Percentiles rank a stretch among this genome's conserved stretches.
Evolutionary conservation across 2,113 vertebrate genomes (phyloP).

Genomic region (Vombatus ursinus): DNA sequence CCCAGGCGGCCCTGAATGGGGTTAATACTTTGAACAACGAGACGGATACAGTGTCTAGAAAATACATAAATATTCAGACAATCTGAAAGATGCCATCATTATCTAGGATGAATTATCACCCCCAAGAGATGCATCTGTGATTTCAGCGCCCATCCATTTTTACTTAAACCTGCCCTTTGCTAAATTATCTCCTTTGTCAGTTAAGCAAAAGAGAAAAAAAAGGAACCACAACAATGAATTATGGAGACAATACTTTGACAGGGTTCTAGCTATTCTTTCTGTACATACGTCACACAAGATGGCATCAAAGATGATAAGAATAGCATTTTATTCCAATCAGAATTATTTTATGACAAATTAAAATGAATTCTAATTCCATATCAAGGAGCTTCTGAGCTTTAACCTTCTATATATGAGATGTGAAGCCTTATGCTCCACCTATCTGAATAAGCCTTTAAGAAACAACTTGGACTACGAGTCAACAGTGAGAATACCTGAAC

Average conservation of each 20-base stretch:
- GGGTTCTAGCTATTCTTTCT: background rate
- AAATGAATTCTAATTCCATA: background rate
- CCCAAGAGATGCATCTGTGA: background rate
- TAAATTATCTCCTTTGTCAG: background rate
- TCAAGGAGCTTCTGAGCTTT: background rate
- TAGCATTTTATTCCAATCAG: background rate
- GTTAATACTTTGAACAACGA: background rate
- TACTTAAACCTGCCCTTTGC: background rate
- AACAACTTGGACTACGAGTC: background rate
- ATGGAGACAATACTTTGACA: background rate
- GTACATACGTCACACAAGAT: background rate
- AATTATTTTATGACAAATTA: background rate
- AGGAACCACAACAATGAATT: background rate
- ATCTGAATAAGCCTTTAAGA: background rate
- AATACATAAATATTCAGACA: background rate
- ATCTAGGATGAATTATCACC: background rate
- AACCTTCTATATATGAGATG: background rate
- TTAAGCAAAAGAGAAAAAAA: background rate
- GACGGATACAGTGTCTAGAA: background rate
- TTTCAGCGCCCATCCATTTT: background rate
- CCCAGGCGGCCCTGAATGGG: background rate
- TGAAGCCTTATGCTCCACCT: background rate
- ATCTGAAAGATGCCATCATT: background rate
- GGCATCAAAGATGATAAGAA: background rate
- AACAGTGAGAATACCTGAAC: background rate